Evolutionary conservation across 2,888 invertebrate genomes (phyloP), one percentile per base, ranked within the genome.

Genomic region (Volucella zonaria): DNA sequence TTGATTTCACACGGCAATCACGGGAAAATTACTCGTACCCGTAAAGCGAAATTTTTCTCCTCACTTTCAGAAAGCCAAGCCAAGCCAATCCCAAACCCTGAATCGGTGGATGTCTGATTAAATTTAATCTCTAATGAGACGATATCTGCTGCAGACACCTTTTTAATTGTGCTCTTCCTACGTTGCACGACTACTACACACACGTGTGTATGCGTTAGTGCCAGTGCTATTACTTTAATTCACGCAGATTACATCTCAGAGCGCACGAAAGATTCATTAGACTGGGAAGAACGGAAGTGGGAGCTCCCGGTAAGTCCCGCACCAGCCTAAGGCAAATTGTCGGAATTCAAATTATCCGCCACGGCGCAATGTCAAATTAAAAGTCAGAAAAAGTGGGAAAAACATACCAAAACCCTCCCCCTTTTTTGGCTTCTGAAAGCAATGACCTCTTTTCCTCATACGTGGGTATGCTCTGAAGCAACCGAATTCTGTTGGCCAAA

Each of bases 111-210:
- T 31, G 14, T 70, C 15, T 42, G 49, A 18, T 59, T 71, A 66
- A 59, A 73, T 67, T 73, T 45, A 66, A n/a, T 64, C 59, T 59
- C 82, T 64, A 76, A 77, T 76, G 64, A 77, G 77, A 47, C n/a
- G 23, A 61, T 78, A 51, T 74, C 74, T 78, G 74, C 40, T 54
- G 61, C 59, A 66, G 79, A 80, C 75, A 76, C 59, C 23, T 66
- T 79, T 83, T 71, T 80, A 83, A 83, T 80, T 80, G 78, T 58
- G 31, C 11, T 12, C 45, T 45, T 45, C n/a, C 10, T 31, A 47
- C 47, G 2, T n/a, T 3, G 3, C 23, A 23, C 23, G 4, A 23
- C 23, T 23, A 23, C 23, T 23, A 23, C 23, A 23, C 76, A 42
- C 61, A 68, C 59, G 59, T 4, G 23, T 23, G 3, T 23, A 3